phyloP scores from a whole-genome alignment of 1,140 invertebrate species.

The Agrilus planipennis region DNA sequence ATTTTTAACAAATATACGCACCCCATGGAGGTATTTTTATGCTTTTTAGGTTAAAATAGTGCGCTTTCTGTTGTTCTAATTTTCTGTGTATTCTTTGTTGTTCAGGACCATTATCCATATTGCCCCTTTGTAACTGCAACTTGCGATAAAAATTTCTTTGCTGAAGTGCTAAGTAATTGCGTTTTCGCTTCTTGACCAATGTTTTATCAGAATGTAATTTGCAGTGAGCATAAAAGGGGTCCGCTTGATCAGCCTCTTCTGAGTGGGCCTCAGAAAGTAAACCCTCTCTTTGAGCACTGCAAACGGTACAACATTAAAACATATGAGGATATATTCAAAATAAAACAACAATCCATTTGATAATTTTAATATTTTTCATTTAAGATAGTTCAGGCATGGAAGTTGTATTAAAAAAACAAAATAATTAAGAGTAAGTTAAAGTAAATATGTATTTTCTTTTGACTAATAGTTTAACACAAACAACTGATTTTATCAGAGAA shows the following conservation, averaged over 20 bases:
- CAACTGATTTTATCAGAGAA: no score
- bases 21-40: slow-evolving; percentile 74
- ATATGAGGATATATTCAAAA: background rate
- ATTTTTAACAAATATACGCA: slow-evolving; percentile 36
- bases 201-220: slow-evolving; percentile 81
- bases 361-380: background rate
- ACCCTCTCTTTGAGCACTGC: slow-evolving; percentile 84
- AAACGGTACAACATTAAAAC: slow-evolving; percentile 22
- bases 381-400: no score
- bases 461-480: no score
- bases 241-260: slow-evolving; percentile 87
- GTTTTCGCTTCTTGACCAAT: slow-evolving; percentile 61
- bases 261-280: slow-evolving; percentile 85
- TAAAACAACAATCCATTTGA: no score
- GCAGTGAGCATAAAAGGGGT: slow-evolving; percentile 95
- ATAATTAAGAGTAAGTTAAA: no score
- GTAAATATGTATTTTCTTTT: no score
- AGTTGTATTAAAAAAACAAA: no score
- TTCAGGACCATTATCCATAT: slow-evolving; percentile 46
- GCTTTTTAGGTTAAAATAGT: slow-evolving; percentile 62
- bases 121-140: slow-evolving; percentile 40
- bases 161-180: slow-evolving; percentile 83
- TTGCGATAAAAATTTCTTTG: slow-evolving; percentile 61
- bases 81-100: slow-evolving; percentile 66
- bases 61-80: slow-evolving; percentile 60